These are phyloP conservation scores for Lineus longissimus DNA, from an alignment of 1,140 invertebrate species.

Conservation along the genomic window DNA sequence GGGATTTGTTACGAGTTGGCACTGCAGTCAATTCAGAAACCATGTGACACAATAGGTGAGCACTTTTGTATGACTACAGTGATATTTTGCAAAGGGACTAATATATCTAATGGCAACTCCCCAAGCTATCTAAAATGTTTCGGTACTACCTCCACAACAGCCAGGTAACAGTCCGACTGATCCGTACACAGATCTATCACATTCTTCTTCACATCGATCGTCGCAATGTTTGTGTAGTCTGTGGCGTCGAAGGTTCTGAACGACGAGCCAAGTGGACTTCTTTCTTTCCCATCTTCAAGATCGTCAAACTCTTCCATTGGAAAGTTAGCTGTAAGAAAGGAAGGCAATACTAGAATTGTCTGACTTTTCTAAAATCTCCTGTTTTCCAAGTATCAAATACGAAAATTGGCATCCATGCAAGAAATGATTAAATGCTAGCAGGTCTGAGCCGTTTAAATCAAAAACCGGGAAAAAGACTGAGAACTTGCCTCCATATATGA, in stretches of 20 bases:
- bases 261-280: conserved; percentile 71
- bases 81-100: too few species aligned
- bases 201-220: conserved; percentile 76
- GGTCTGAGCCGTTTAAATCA: too few species aligned
- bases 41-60: conserved; percentile 54
- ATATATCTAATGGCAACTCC: too few species aligned
- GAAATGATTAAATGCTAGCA: too few species aligned
- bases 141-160: conserved; percentile 59
- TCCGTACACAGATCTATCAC: conserved; percentile 57
- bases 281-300: conserved; percentile 61
- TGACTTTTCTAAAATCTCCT: too few species aligned
- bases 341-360: neutral
- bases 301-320: conserved; percentile 67
- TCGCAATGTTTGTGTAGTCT: conserved; percentile 91
- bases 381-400: too few species aligned
- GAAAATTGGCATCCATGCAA: too few species aligned
- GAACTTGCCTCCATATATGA: conserved; percentile 58
- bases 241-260: conserved; percentile 91
- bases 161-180: conserved; percentile 64
- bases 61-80: too few species aligned
- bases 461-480: too few species aligned
- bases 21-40: neutral
- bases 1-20: neutral
- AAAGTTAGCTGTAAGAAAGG: conserved; percentile 62
- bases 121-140: too few species aligned